Percentiles rank a stretch among this genome's conserved stretches.
phyloP scores from a whole-genome alignment of 2,797 vertebrate species.

The Hypotaenidia philippensis region DNA sequence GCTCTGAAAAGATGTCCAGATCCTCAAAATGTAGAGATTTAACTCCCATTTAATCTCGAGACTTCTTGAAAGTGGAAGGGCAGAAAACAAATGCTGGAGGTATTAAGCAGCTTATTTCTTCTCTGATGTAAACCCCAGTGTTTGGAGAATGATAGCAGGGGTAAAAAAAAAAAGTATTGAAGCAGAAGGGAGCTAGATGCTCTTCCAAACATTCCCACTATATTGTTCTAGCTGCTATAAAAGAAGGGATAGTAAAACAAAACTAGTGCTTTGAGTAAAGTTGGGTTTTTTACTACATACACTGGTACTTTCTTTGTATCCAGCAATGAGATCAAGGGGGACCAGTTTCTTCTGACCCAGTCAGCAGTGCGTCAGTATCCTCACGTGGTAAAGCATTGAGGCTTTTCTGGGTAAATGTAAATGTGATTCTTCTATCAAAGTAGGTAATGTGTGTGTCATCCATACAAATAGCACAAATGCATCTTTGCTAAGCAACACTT shows the following conservation, averaged over 20 bases:
- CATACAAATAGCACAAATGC: background rate
- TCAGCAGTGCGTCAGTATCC: background rate
- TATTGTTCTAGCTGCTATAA: background rate
- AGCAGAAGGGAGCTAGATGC: background rate
- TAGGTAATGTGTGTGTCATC: background rate
- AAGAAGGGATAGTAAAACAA: background rate
- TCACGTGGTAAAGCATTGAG: background rate
- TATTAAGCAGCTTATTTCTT: background rate
- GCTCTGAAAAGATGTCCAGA: background rate
- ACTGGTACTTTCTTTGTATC: background rate
- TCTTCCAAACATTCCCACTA: background rate
- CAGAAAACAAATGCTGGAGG: background rate
- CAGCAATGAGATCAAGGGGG: background rate
- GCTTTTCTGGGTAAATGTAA: background rate
- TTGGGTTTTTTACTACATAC: background rate
- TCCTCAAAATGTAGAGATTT: background rate
- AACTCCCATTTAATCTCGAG: background rate
- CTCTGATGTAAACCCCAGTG: background rate
- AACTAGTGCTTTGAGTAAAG: background rate
- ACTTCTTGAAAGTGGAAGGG: background rate
- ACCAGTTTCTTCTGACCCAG: background rate
- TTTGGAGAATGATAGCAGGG: background rate
- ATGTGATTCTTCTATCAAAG: background rate
- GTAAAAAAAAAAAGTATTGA: background rate
- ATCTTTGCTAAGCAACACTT: conserved; percentile 5